Base-by-base conservation (phyloP, 2,888 invertebrate species). In the Ormyrus labotus region DNA sequence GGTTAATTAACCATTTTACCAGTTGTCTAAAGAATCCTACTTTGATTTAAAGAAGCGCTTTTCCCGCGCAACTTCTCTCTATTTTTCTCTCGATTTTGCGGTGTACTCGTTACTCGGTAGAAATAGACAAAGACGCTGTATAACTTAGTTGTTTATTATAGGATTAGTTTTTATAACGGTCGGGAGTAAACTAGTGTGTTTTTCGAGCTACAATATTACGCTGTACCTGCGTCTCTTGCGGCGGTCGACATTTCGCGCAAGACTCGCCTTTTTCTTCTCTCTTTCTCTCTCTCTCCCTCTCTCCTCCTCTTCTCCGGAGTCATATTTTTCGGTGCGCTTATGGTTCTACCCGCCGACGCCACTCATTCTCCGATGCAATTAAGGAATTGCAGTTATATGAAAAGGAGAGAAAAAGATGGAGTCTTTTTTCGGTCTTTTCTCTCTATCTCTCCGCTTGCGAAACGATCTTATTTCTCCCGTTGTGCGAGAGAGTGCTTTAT, bases 311-410 rank as follows among this genome's bases (percentile, higher is more conserved):
- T 34, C 34, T 34, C 34, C 34, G 34, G 34, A 34, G 34, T 34
- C 34, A 34, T 34, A 34, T 34, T 34, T 34, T 34, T 34, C 34
- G 34, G 34, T 34, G 4, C 34, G 34, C 34, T 34, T 34, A 7
- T 50, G 58, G 55, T 34, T 34, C 34, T 53, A 57, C 34, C 34
- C 68, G 68, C 45, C 45, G 45, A 34, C 34, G 4, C 51, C 58
- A 13, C 45, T 63, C 19, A 63, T 69, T 76, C 61, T 63, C 48
- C 48, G 48, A 69, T 48, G 76, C 61, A 76, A 69, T 76, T 47
- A 69, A 76, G 69, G 51, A 76, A 69, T 61, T 76, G 61, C 48
- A 58, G 64, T 65, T 65, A 64, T 48, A 70, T 50, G 48, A 10
- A 48, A 45, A 13, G 34, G 34, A 34, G 34, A 45, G 53, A 11